Conservation (phyloP, 2,113 vertebrate genomes). For the Siniperca chuatsi region DNA sequence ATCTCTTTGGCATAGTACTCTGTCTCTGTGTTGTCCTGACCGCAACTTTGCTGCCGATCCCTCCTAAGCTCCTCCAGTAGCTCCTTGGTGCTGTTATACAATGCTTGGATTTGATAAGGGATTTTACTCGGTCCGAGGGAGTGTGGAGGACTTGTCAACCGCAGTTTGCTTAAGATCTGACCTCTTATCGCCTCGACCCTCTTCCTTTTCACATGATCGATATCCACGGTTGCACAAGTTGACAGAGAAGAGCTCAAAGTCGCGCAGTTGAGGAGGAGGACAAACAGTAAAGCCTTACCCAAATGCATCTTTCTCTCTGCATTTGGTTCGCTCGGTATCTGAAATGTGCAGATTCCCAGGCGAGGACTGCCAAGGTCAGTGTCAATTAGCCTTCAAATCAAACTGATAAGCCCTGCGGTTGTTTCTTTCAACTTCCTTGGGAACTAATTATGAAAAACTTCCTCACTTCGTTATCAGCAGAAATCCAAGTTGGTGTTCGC, state of each 20-base stretch:
- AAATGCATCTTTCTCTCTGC: slow-evolving; percentile 87
- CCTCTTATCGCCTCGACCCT: slow-evolving; percentile 93
- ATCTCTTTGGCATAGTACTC: slow-evolving; percentile 96
- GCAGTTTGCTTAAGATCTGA: slow-evolving; percentile 93
- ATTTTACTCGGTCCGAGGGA: slow-evolving; percentile 86
- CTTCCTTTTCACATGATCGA: slow-evolving; percentile 92
- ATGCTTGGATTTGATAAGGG: slow-evolving; percentile 90
- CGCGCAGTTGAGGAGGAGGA: slow-evolving; percentile 89
- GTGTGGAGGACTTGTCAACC: slow-evolving; percentile 90
- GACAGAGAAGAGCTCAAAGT: slow-evolving; percentile 89
- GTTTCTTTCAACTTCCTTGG: slow-evolving; percentile 13
- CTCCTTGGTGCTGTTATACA: slow-evolving; percentile 94
- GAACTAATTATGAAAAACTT: slow-evolving; percentile 6
- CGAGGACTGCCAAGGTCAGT: slow-evolving; percentile 40
- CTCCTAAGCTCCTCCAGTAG: slow-evolving; percentile 90
- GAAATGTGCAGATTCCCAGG: slow-evolving; percentile 29
- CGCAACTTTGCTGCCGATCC: slow-evolving; percentile 88
- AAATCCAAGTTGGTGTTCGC: slow-evolving; percentile 60
- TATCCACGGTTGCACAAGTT: slow-evolving; percentile 93
- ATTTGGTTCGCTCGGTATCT: slow-evolving; percentile 46
- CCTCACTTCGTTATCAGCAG: slow-evolving; percentile 41
- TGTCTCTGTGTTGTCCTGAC: slow-evolving; percentile 90
- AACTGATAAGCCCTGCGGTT: not conserved
- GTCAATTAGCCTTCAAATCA: slow-evolving; percentile 12
- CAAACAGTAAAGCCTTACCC: slow-evolving; percentile 87